A percentile compares a stretch with the other conserved stretches of the same genome.
Evolutionary conservation across 1,140 invertebrate species (phyloP).

Genomic region (Drosophila nikananu): DNA sequence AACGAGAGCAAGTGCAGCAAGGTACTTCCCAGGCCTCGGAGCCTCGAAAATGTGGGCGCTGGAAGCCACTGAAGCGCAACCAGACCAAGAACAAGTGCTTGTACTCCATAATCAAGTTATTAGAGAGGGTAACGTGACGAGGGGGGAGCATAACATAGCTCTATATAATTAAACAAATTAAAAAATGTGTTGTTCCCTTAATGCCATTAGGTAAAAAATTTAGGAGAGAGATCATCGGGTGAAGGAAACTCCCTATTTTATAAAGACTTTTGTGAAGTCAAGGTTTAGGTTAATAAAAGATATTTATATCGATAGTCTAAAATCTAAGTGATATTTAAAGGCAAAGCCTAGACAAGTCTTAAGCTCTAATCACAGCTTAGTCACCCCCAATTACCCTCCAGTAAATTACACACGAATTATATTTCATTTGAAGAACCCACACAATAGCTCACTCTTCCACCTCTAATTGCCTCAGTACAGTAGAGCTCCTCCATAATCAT

Average conservation of each 20-base stretch:
- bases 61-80: slow-evolving; percentile 65
- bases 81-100: slow-evolving; percentile 58
- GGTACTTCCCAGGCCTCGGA: slow-evolving; percentile 60
- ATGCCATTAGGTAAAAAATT: neutral
- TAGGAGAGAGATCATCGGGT: neutral
- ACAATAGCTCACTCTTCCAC: slow-evolving; percentile 26
- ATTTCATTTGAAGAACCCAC: slow-evolving; percentile 3
- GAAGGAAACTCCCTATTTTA: no score
- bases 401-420: slow-evolving; percentile 12
- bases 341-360: neutral
- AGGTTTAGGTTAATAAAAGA: neutral
- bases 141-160: neutral
- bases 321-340: neutral
- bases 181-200: neutral
- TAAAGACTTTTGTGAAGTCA: neutral
- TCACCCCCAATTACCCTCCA: neutral
- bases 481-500: slow-evolving; percentile 48
- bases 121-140: slow-evolving; percentile 18
- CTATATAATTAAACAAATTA: slow-evolving; percentile 35
- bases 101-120: slow-evolving; percentile 53
- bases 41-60: slow-evolving; percentile 62
- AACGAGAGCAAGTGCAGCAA: slow-evolving; percentile 55
- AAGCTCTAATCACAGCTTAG: neutral
- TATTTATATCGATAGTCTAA: neutral
- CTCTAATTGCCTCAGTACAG: slow-evolving; percentile 34